Base-by-base conservation (phyloP, 2,888 invertebrate genomes). In the Lymantria dispar region DNA sequence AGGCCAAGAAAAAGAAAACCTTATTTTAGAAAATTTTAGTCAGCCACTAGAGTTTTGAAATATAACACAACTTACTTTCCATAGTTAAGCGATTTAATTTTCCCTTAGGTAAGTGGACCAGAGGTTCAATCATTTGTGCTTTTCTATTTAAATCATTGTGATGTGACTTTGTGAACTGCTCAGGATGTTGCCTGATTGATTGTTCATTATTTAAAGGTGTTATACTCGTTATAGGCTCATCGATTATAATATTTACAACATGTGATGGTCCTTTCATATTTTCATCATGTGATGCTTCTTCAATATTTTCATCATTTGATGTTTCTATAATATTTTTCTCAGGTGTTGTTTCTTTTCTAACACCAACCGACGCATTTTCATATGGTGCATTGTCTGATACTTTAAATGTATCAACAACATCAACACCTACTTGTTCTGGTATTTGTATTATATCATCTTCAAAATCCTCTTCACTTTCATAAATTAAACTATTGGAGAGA, bases 391-490 rank as follows among this genome's bases (percentile, higher is more conserved):
- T 38, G n/a, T 38, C 38, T 12, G 12, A 3, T 38, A 38, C 1
- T 60, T 45, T 37, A 46, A 33, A 47, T 41, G 54, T 33, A 44
- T 38, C 49, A 40, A 48, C 45, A 33, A 30, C 45, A 43, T 47
- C 50, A 36, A 51, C n/a, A 40, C 10, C 48, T 31, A 52, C 45
- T 43, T 43, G 42, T 44, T 64, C 55, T 43, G 74, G 78, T 54
- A 76, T 80, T 50, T 64, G 76, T 53, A 83, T 84, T n/a, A 80
- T 64, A 61, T 87, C 83, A 58, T 83, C 74, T 54, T 78, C 68
- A 64, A 70, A 78, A 56, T 83, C 79, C 50, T 78, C 77, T 54
- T 74, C 69, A 33, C 73, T 60, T 56, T 67, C 60, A 48, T 52
- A 50, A 48, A 52, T 39, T 46, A 58, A 64, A 58, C 67, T 58